Evolutionary conservation across 2,797 vertebrate genomes (phyloP), one percentile per base, ranked within the genome.

Genomic region (Enteromius trimaculatus): DNA sequence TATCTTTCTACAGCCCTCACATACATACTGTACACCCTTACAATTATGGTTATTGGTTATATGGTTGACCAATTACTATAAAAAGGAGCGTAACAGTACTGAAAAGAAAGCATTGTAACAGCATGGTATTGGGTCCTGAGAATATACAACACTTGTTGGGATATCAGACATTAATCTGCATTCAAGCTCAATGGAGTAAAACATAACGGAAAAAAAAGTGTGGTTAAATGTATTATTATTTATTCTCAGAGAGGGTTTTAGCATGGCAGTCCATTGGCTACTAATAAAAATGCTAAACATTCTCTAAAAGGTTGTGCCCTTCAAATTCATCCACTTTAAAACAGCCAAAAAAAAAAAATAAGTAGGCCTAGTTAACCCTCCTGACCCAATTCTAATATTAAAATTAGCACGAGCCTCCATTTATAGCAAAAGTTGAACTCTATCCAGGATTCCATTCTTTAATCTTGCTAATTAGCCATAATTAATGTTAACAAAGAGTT

Each of bases 401-500:
- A 69, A 53, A 53, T 49, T 34, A 47, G 26, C 21, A 79, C 23
- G 51, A 26, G 77, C n/a, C 21, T 39, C 8, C 9, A 68, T 69
- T 79, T 69, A 55, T 53, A 68, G 49, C 21, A 8, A 47, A 69
- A 16, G 26, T 2, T 19, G n/a, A 58, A 58, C 34, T 37, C 64
- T 26, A 2, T 39, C 47, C 31, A 77, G 58, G 44, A 65, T 66
- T 51, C 29, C 4, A 11, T 79, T 51, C 44, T 51, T 51, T 10
- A 79, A 26, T 31, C 37, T 80, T 10, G 49, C 17, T 70, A 69
- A 70, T 80, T 69, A 80, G 65, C 19, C 6, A 21, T 58, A 58
- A 70, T 70, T 31, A 31, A 42, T 37, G 1, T 60, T 68, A 60
- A 60, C 51, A 70, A 60, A 60, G 77, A 29, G 29, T 37, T 68